Conservation (phyloP, 2,888 invertebrate genomes). For the Argyresthia albistria region DNA sequence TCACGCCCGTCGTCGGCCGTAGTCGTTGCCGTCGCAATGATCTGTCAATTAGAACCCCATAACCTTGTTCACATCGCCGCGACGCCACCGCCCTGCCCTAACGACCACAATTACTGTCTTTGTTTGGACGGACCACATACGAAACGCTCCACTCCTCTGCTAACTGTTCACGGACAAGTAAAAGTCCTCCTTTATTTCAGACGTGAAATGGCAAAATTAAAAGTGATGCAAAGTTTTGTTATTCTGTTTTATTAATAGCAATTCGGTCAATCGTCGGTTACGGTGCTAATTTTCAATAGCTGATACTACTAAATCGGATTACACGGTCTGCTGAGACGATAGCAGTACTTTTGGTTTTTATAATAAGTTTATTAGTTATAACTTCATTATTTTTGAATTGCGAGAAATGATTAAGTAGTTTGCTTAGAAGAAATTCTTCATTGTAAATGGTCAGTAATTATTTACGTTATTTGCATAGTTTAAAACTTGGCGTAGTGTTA, state of each 20-base stretch:
- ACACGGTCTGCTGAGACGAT: conserved; percentile 32
- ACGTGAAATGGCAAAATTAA: neutral
- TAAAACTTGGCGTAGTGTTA: too few relatives aligned
- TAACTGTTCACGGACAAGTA: neutral
- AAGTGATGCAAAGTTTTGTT: neutral
- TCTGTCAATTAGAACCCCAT: conserved; percentile 57
- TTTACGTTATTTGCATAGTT: too few relatives aligned
- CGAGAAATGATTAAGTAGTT: too few relatives aligned
- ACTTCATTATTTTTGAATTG: neutral
- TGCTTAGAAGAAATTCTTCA: too few relatives aligned
- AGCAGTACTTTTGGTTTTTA: conserved; percentile 9
- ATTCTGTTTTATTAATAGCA: conserved; percentile 13
- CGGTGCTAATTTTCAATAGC: conserved; percentile 35
- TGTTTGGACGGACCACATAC: neutral
- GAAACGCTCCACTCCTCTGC: neutral
- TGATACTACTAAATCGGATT: conserved; percentile 29
- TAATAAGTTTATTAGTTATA: neutral
- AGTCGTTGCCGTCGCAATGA: conserved; percentile 38
- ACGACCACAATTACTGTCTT: conserved; percentile 28
- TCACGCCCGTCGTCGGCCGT: conserved; percentile 40
- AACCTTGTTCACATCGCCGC: conserved; percentile 46
- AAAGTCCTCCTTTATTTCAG: neutral
- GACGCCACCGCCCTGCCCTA: conserved; percentile 26
- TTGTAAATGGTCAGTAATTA: too few relatives aligned
- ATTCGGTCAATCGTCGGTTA: conserved; percentile 20